Conservation (phyloP, 2,797 vertebrate genomes). For the Fundulus diaphanus region DNA sequence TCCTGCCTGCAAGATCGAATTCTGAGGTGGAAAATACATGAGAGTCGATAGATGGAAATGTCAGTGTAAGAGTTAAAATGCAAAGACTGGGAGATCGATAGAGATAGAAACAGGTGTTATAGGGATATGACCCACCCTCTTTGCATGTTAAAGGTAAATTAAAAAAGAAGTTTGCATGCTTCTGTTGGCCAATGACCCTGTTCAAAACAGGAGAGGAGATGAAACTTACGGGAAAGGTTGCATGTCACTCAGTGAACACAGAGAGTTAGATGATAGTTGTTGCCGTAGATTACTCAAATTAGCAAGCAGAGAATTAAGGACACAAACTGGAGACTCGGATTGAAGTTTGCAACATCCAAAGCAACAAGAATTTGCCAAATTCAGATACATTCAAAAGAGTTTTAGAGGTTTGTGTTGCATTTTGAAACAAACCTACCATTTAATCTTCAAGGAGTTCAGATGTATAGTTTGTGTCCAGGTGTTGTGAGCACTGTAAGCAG, state of each 20-base stretch:
- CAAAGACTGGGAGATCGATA: not conserved
- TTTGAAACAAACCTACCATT: slow-evolving; percentile 11
- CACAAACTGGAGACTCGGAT: slow-evolving; percentile 14
- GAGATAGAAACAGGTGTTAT: slow-evolving; percentile 15
- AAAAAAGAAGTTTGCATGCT: slow-evolving; percentile 40
- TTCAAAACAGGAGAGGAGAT: slow-evolving; percentile 51
- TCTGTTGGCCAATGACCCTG: slow-evolving; percentile 51
- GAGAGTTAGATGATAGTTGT: slow-evolving; percentile 29
- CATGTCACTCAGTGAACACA: slow-evolving; percentile 34
- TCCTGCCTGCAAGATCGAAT: slow-evolving; percentile 97
- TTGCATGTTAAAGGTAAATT: slow-evolving; percentile 28
- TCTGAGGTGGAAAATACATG: slow-evolving; percentile 75
- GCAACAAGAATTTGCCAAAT: slow-evolving; percentile 8
- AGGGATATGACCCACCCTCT: not conserved
- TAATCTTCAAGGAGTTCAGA: slow-evolving; percentile 6
- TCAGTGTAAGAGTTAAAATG: not conserved
- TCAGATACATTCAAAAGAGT: not conserved
- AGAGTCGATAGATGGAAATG: not conserved
- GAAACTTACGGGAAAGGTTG: slow-evolving; percentile 26
- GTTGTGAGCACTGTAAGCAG: slow-evolving; percentile 29
- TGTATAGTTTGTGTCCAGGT: slow-evolving; percentile 29
- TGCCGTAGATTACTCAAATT: slow-evolving; percentile 35
- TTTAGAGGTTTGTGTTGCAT: not conserved
- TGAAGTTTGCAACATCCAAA: slow-evolving; percentile 39
- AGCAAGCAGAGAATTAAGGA: slow-evolving; percentile 13